Percentiles rank a stretch among this genome's conserved stretches.
phyloP scores from a whole-genome alignment of 2,888 invertebrate genomes.

The Caenorhabditis panamensis region DNA sequence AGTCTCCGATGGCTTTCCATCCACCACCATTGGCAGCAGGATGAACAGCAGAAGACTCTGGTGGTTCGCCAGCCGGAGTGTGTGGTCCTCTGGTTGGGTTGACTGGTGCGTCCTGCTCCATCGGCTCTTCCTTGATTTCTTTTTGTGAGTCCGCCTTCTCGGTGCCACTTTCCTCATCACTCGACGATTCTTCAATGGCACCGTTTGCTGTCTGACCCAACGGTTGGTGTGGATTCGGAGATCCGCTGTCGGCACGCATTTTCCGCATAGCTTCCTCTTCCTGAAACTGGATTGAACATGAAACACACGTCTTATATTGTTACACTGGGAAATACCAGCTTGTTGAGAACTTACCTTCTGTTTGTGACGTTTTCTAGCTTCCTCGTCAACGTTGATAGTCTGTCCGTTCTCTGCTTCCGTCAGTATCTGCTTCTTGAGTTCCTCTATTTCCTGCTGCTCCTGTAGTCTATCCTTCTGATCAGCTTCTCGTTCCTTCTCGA shows the following conservation, averaged over 20 bases:
- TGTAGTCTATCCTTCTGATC: conserved; percentile 85
- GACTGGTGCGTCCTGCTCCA: not conserved
- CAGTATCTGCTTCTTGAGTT: conserved; percentile 85
- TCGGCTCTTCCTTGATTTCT: conserved; percentile 21
- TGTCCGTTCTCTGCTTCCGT: conserved; percentile 58
- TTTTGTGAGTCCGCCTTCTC: conserved; percentile 28
- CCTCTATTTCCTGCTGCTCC: conserved; percentile 85
- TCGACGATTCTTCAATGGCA: conserved; percentile 38
- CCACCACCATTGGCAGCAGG: conserved; percentile 6
- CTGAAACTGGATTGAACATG: conserved; percentile 40
- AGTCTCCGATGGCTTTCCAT: conserved; percentile 59
- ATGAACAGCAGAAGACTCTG: not conserved
- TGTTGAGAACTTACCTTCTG: conserved; percentile 25
- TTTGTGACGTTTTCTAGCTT: conserved; percentile 69
- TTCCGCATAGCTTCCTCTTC: conserved; percentile 73
- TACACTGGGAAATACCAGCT: not conserved
- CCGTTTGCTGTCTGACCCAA: conserved; percentile 67
- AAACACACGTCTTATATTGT: not conserved
- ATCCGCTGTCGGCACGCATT: conserved; percentile 71
- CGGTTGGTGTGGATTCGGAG: conserved; percentile 75
- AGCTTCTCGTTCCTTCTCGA: conserved; percentile 93
- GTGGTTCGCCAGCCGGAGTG: not conserved
- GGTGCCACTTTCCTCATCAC: conserved; percentile 47
- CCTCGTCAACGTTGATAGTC: conserved; percentile 73
- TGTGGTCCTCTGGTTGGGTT: not conserved